These are phyloP conservation scores for Ammodytes dubius DNA, from an alignment of 2,113 vertebrate genomes.

Conservation along the genomic window DNA sequence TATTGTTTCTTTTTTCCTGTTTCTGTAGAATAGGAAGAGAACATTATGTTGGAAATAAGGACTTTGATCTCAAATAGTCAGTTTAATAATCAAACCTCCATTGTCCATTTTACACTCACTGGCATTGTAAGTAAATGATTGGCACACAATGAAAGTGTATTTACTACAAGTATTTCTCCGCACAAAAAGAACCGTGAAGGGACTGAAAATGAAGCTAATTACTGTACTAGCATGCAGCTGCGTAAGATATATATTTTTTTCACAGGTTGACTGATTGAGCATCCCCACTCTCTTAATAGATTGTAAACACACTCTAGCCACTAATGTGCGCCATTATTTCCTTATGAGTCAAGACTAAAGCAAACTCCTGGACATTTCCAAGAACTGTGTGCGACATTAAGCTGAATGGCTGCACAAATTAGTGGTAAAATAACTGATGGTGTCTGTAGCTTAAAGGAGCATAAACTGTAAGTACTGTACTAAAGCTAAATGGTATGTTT, in stretches of 20 bases:
- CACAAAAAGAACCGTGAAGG: not conserved
- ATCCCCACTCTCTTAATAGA: not conserved
- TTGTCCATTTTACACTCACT: not conserved
- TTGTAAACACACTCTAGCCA: slow-evolving; percentile 9
- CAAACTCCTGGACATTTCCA: slow-evolving; percentile 9
- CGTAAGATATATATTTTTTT: not conserved
- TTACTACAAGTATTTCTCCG: not conserved
- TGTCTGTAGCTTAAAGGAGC: slow-evolving; percentile 21
- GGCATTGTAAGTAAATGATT: not conserved
- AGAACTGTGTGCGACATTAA: slow-evolving; percentile 26
- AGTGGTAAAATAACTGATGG: not conserved
- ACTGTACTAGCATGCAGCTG: not conserved
- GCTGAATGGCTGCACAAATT: slow-evolving; percentile 12
- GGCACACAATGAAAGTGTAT: not conserved
- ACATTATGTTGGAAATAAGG: not conserved
- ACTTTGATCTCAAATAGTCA: slow-evolving; percentile 1
- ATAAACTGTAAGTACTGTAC: not conserved
- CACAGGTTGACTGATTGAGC: slow-evolving; percentile 2
- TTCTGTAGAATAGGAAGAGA: slow-evolving; percentile 3
- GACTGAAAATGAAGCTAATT: not conserved
- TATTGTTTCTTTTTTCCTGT: slow-evolving; percentile 35
- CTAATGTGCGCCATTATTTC: slow-evolving; percentile 33
- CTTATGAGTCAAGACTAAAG: not conserved
- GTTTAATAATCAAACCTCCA: not conserved
- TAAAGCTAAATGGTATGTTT: slow-evolving; percentile 26